Evolutionary conservation across 2,888 invertebrate species (phyloP).

Genomic region (Andrena marginata): DNA sequence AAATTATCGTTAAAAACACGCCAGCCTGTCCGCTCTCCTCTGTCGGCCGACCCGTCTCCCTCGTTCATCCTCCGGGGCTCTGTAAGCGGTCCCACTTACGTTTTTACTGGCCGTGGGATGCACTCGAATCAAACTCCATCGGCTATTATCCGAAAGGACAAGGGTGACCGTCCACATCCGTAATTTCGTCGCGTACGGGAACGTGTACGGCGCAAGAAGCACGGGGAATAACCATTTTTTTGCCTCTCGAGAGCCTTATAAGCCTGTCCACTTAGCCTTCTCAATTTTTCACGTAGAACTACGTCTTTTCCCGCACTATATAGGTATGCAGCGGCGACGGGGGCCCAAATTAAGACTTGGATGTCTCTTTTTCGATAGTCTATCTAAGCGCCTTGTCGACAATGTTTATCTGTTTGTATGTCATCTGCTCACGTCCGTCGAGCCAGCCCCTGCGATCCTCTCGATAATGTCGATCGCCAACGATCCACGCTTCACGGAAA

Average conservation of each 20-base stretch:
- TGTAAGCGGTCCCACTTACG: conserved; percentile 65
- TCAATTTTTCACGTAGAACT: no score
- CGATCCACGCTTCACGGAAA: conserved; percentile 26
- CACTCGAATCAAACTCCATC: conserved; percentile 55
- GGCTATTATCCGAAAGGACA: conserved; percentile 44
- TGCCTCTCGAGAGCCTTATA: conserved; percentile 22
- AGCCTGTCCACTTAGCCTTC: neutral
- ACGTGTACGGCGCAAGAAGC: conserved; percentile 19
- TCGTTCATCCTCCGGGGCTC: conserved; percentile 41
- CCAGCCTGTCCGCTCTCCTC: conserved; percentile 63
- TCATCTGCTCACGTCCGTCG: no score
- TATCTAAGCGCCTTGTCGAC: neutral
- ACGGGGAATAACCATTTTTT: conserved; percentile 14
- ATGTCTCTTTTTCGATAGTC: neutral
- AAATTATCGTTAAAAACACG: conserved; percentile 79
- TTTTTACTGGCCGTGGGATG: conserved; percentile 60
- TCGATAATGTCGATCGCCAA: neutral
- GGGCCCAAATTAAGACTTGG: no score
- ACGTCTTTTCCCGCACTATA: no score
- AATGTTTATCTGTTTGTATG: no score
- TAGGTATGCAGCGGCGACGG: no score
- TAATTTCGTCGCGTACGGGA: conserved; percentile 55
- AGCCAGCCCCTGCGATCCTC: no score
- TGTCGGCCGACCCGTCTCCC: conserved; percentile 46
- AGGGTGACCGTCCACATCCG: conserved; percentile 54